Evolutionary conservation across 2,888 invertebrate genomes (phyloP).

Genomic region (Hyposoter dolosus): DNA sequence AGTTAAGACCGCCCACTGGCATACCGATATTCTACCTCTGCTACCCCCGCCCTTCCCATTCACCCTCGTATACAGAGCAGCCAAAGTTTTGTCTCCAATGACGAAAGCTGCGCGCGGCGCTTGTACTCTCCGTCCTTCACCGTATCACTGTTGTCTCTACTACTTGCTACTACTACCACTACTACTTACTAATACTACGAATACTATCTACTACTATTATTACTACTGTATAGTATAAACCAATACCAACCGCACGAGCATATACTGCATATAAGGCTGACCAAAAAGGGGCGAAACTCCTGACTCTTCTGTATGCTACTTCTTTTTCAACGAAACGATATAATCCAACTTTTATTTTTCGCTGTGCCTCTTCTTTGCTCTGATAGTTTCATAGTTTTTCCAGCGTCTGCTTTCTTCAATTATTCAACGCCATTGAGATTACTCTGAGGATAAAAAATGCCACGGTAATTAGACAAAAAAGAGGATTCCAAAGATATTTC

Average conservation of each 20-base stretch:
- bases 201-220: slow-evolving; percentile 23
- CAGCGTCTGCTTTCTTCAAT: neutral
- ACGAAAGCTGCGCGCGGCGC: slow-evolving; percentile 53
- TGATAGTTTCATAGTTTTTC: neutral
- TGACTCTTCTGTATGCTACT: slow-evolving; percentile 48
- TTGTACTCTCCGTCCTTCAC: neutral
- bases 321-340: slow-evolving; percentile 20
- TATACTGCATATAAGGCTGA: slow-evolving; percentile 16
- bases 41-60: neutral
- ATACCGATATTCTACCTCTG: slow-evolving; percentile 68
- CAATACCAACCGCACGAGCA: slow-evolving; percentile 21
- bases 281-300: slow-evolving; percentile 63
- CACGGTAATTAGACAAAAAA: neutral
- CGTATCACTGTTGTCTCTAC: slow-evolving; percentile 31
- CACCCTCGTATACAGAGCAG: slow-evolving; percentile 48
- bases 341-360: slow-evolving; percentile 2
- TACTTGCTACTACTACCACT: slow-evolving; percentile 8
- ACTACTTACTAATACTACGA: slow-evolving; percentile 9
- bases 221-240: slow-evolving; percentile 19
- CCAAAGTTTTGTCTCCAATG: slow-evolving; percentile 65
- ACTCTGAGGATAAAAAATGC: neutral
- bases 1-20: slow-evolving; percentile 79
- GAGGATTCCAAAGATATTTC: neutral
- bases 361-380: slow-evolving; percentile 3
- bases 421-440: neutral